Conservation (phyloP, 2,888 invertebrate species). For the Tortrix viridana region DNA sequence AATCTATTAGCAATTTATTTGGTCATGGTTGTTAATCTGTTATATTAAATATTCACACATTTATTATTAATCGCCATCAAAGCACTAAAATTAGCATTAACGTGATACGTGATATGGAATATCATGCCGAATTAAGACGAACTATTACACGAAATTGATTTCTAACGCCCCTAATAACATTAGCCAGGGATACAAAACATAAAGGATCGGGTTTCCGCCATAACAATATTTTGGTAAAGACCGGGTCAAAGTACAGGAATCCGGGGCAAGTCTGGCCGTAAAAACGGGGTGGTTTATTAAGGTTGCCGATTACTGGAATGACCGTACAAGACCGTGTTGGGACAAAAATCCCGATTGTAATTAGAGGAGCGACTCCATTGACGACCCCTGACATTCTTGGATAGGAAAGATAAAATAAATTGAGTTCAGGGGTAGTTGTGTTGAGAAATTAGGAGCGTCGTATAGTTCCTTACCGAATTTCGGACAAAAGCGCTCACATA, state of each 20-base stretch:
- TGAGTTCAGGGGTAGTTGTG: not conserved
- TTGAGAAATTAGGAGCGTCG: no score
- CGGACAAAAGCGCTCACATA: no score
- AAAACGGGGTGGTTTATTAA: conserved; percentile 45
- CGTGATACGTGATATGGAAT: no score
- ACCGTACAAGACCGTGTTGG: conserved; percentile 28
- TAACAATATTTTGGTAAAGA: conserved; percentile 67
- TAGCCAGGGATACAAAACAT: conserved; percentile 45
- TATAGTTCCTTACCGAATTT: no score
- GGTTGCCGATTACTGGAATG: conserved; percentile 35
- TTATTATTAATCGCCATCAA: no score
- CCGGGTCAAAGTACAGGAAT: conserved; percentile 70
- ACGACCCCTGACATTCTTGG: conserved; percentile 17
- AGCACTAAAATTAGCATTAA: no score
- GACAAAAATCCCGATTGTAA: conserved; percentile 32
- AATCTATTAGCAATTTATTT: no score
- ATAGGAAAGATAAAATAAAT: not conserved
- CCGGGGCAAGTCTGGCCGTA: conserved; percentile 68
- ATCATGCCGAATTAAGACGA: not conserved
- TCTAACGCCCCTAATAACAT: conserved; percentile 52
- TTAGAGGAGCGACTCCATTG: conserved; percentile 30
- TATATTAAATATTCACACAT: no score
- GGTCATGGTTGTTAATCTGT: no score
- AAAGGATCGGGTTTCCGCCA: conserved; percentile 64
- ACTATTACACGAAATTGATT: conserved; percentile 43